Conservation (phyloP, 2,797 vertebrate genomes). For the Dermochelys coriacea region DNA sequence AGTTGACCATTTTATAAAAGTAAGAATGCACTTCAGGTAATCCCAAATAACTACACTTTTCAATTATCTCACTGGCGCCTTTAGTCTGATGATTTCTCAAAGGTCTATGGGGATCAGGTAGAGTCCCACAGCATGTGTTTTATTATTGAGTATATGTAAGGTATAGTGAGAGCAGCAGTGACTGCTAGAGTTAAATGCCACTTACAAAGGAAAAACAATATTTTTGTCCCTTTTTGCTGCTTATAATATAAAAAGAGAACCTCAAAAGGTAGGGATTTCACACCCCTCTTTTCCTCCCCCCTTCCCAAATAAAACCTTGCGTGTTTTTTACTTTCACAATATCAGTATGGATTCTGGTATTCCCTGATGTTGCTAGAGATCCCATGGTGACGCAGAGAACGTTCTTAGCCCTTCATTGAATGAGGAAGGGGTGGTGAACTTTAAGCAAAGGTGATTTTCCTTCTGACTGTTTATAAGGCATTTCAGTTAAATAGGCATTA, state of each 20-base stretch:
- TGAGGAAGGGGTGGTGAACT: not conserved
- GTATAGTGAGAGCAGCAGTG: not conserved
- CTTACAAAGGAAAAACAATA: not conserved
- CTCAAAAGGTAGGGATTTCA: not conserved
- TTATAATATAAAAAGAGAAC: not conserved
- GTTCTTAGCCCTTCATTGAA: conserved; percentile 3
- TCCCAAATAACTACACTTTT: not conserved
- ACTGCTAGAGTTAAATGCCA: not conserved
- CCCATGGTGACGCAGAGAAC: not conserved
- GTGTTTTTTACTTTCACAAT: not conserved
- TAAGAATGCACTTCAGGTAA: not conserved
- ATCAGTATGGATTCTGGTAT: not conserved
- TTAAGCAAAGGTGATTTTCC: conserved; percentile 3
- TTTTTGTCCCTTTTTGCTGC: not conserved
- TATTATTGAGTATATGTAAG: not conserved
- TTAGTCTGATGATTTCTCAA: not conserved
- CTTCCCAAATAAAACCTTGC: not conserved
- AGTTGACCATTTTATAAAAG: not conserved
- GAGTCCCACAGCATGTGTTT: fast-evolving
- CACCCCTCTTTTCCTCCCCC: not conserved
- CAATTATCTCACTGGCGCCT: not conserved
- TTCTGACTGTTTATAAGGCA: not conserved
- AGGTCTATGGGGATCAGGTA: not conserved
- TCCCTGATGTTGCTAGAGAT: not conserved
- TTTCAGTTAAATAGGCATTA: conserved; percentile 9